Percentiles rank a stretch among this genome's conserved stretches.
Evolutionary conservation across 2,888 invertebrate genomes (phyloP).

Genomic region (Drosophila buzzatii): DNA sequence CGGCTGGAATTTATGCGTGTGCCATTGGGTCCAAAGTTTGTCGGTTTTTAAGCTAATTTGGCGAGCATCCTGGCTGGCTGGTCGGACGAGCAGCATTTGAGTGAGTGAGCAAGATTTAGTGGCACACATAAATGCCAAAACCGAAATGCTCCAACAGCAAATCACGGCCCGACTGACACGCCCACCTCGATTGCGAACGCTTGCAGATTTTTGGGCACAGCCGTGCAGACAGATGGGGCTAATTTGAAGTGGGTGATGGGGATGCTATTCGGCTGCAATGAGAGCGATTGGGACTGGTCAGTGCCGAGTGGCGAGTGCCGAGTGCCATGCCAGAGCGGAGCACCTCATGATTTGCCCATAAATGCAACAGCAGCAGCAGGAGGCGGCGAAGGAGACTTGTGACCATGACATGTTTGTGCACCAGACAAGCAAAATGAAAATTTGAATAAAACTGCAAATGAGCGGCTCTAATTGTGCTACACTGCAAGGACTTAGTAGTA

Average conservation of each 20-base stretch:
- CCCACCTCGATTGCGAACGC: slow-evolving; percentile 57
- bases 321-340: slow-evolving; percentile 67
- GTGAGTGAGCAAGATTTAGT: slow-evolving; percentile 80
- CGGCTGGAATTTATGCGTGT: slow-evolving; percentile 66
- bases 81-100: slow-evolving; percentile 55
- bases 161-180: slow-evolving; percentile 76
- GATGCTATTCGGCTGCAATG: slow-evolving; percentile 23
- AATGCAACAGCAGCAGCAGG: slow-evolving; percentile 65
- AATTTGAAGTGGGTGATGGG: background rate
- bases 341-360: slow-evolving; percentile 84
- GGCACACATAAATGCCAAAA: slow-evolving; percentile 80
- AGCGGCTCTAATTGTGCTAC: slow-evolving; percentile 12
- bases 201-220: slow-evolving; percentile 50
- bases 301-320: slow-evolving; percentile 56
- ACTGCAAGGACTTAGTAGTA: background rate
- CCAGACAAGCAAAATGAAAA: slow-evolving; percentile 45
- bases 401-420: slow-evolving; percentile 60
- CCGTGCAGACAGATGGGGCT: slow-evolving; percentile 45
- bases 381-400: background rate
- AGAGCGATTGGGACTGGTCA: slow-evolving; percentile 47
- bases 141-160: slow-evolving; percentile 78
- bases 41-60: slow-evolving; percentile 82
- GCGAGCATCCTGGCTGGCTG: slow-evolving; percentile 61
- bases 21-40: slow-evolving; percentile 69
- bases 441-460: slow-evolving; percentile 51